Conservation (phyloP, 1,140 invertebrate species). For the Drosophila elegans region DNA sequence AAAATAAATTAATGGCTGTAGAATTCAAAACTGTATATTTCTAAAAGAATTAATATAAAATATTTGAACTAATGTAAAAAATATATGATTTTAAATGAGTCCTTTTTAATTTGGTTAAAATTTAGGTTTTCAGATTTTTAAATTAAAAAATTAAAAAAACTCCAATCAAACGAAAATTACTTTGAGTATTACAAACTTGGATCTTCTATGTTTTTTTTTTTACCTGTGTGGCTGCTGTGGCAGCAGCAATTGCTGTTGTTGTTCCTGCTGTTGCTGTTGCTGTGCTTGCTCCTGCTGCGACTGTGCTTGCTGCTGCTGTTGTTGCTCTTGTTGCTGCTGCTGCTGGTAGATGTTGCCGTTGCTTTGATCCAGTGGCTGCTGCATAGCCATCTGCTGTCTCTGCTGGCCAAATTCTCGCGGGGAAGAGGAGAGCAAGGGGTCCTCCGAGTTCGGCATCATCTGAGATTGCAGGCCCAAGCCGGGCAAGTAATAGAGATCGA, state of each 20-base stretch:
- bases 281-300: conserved; percentile 22
- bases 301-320: conserved; percentile 21
- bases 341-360: conserved; percentile 35
- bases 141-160: too few relatives aligned
- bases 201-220: too few relatives aligned
- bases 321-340: conserved; percentile 26
- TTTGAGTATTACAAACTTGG: too few relatives aligned
- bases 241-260: conserved; percentile 31
- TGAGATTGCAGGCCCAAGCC: conserved; percentile 87
- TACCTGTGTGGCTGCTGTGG: conserved; percentile 20
- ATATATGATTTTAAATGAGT: too few relatives aligned
- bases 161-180: too few relatives aligned
- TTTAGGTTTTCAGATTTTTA: too few relatives aligned
- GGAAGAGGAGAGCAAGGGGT: conserved; percentile 92
- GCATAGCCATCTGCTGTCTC: conserved; percentile 40
- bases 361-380: conserved; percentile 28
- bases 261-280: conserved; percentile 17
- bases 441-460: conserved; percentile 94
- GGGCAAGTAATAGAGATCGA: conserved; percentile 83
- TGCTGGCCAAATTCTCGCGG: conserved; percentile 91
- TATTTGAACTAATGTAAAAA: too few relatives aligned
- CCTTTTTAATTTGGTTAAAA: too few relatives aligned
- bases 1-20: too few relatives aligned
- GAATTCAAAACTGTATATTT: too few relatives aligned
- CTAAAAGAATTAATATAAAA: too few relatives aligned